Evolutionary conservation across 2,888 invertebrate species (phyloP).

Genomic region (Yponomeuta evonymella): DNA sequence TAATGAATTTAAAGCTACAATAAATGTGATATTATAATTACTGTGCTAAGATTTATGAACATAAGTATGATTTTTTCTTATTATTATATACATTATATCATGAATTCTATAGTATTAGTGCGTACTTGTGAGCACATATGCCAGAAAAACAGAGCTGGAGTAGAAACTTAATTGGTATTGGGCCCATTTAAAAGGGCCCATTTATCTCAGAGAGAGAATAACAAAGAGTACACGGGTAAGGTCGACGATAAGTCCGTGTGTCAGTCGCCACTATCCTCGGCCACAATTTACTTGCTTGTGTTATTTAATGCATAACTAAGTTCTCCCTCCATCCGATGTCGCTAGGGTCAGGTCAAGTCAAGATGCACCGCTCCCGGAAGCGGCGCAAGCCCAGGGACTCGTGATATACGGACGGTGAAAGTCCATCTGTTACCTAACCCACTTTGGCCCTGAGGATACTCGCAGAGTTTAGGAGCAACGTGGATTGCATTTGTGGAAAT

Average conservation of each 20-base stretch:
- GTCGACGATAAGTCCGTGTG: background rate
- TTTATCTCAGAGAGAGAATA: too few species aligned
- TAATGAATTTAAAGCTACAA: too few species aligned
- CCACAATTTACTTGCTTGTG: background rate
- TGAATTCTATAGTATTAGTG: too few species aligned
- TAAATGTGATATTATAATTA: too few species aligned
- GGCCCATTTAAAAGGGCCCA: too few species aligned
- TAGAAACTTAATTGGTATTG: too few species aligned
- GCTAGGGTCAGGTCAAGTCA: conserved; percentile 3
- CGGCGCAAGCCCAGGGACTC: conserved; percentile 25
- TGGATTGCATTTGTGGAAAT: background rate
- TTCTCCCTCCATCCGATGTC: background rate
- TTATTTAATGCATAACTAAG: background rate
- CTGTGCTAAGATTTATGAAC: too few species aligned
- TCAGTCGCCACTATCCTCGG: background rate
- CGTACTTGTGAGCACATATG: too few species aligned
- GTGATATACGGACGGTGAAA: conserved; percentile 58
- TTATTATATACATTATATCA: too few species aligned
- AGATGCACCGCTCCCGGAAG: conserved; percentile 14
- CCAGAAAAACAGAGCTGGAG: too few species aligned
- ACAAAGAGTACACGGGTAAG: background rate
- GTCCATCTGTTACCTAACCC: conserved; percentile 23
- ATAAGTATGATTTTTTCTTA: too few species aligned
- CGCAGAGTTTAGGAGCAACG: background rate
- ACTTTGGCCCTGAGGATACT: conserved; percentile 6